phyloP scores from a whole-genome alignment of 2,113 vertebrate genomes.

The Eretmochelys imbricata region DNA sequence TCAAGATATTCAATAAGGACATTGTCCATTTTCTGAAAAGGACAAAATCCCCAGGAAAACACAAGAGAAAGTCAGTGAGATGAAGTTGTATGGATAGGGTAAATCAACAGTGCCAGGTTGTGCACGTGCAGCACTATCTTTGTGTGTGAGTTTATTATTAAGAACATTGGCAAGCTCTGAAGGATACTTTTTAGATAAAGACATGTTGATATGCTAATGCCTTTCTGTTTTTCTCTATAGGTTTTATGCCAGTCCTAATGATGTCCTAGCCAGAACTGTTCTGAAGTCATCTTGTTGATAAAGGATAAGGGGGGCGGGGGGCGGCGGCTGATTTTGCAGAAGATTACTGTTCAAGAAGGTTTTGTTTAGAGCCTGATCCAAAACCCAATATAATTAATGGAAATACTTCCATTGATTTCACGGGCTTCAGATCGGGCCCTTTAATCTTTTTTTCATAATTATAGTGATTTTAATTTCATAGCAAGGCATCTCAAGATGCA shows the following conservation, averaged over 20 bases:
- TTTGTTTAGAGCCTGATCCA: not conserved
- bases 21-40: not conserved
- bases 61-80: not conserved
- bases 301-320: not conserved
- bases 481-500: not conserved
- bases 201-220: not conserved
- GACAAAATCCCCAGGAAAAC: not conserved
- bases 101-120: not conserved
- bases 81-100: not conserved
- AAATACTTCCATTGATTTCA: not conserved
- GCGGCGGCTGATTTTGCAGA: not conserved
- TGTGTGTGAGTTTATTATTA: not conserved
- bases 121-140: rapidly evolving
- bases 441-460: not conserved
- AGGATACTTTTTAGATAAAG: not conserved
- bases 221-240: constrained; percentile 35
- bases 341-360: not conserved
- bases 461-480: not conserved
- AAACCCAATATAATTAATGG: not conserved
- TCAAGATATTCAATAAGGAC: not conserved
- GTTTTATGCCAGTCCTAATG: not conserved
- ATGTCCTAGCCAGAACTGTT: not conserved
- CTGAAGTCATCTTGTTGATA: constrained; percentile 1
- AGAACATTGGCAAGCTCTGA: not conserved
- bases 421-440: not conserved